Percentiles rank a stretch among this genome's conserved stretches.
Conservation (phyloP, 1,140 invertebrate genomes). For the Macrotrachela quadricornifera region DNA sequence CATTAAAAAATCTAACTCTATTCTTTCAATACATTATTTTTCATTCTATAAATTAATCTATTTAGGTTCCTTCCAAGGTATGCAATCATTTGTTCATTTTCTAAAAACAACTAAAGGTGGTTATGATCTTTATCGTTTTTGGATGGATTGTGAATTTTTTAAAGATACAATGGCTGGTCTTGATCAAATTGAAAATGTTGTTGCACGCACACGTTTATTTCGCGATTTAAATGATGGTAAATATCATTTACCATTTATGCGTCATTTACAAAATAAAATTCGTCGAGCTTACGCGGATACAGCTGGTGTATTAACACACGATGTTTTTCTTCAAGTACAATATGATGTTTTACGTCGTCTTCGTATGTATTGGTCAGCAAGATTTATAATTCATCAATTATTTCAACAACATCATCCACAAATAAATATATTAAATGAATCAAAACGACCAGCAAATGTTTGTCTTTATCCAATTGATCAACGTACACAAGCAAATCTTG, state of each 20-base stretch:
- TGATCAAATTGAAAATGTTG: constrained; percentile 20
- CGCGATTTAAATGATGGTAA: neutral
- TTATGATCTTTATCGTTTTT: constrained; percentile 21
- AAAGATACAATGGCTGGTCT: constrained; percentile 25
- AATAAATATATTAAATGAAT: neutral
- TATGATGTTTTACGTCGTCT: constrained; percentile 28
- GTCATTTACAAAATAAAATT: too few relatives aligned
- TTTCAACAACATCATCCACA: too few relatives aligned
- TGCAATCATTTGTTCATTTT: constrained; percentile 22
- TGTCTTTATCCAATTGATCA: neutral
- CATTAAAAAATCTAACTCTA: too few relatives aligned
- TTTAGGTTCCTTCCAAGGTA: constrained; percentile 9
- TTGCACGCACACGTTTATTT: constrained; percentile 19
- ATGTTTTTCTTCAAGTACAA: constrained; percentile 28
- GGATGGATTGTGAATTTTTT: constrained; percentile 29
- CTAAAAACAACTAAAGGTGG: constrained; percentile 19
- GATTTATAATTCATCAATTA: constrained; percentile 14
- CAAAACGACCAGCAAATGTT: constrained; percentile 4
- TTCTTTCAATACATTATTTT: too few relatives aligned
- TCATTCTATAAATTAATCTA: too few relatives aligned
- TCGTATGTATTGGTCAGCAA: constrained; percentile 26
- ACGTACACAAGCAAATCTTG: neutral
- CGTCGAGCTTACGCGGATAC: too few relatives aligned
- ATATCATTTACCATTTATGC: too few relatives aligned
- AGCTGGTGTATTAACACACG: constrained; percentile 11